Percentiles rank a stretch among this genome's conserved stretches.
Evolutionary conservation across 2,113 vertebrate species (phyloP).

Genomic region (Chionodraco myersi): DNA sequence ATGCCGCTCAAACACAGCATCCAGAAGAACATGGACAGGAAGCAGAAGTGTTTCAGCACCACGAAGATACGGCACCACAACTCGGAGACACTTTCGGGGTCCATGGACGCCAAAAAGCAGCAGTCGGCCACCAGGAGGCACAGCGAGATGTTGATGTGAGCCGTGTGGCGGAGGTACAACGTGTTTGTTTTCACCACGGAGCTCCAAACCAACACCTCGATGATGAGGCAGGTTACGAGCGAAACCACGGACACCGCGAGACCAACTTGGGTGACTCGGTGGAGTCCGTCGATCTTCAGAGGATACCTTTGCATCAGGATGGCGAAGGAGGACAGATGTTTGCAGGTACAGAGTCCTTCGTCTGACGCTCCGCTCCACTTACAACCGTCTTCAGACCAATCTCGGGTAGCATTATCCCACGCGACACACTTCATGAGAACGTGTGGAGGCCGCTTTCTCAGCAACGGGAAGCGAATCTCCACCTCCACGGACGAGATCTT

Average conservation of each 20-base stretch:
- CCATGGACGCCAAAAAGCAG: conserved; percentile 82
- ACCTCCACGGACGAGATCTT: background rate
- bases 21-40: conserved; percentile 94
- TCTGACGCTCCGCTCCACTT: rapidly evolving
- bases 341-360: conserved; percentile 76
- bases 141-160: conserved; percentile 88
- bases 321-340: conserved; percentile 89
- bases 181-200: conserved; percentile 88
- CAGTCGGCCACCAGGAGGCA: conserved; percentile 87
- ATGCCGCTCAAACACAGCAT: conserved; percentile 90
- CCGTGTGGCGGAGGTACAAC: conserved; percentile 88
- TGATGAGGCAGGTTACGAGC: conserved; percentile 82
- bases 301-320: conserved; percentile 85
- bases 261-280: conserved; percentile 82
- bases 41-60: conserved; percentile 90
- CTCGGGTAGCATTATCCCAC: conserved; percentile 68
- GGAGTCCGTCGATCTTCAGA: background rate
- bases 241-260: conserved; percentile 86
- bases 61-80: conserved; percentile 80
- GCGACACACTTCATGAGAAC: conserved; percentile 78
- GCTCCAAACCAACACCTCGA: conserved; percentile 90
- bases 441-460: background rate
- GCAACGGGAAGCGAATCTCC: conserved; percentile 71
- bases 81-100: rapidly evolving
- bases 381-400: conserved; percentile 33